Conservation (phyloP, 1,140 invertebrate species). For the Schlechtendalia chinensis region DNA sequence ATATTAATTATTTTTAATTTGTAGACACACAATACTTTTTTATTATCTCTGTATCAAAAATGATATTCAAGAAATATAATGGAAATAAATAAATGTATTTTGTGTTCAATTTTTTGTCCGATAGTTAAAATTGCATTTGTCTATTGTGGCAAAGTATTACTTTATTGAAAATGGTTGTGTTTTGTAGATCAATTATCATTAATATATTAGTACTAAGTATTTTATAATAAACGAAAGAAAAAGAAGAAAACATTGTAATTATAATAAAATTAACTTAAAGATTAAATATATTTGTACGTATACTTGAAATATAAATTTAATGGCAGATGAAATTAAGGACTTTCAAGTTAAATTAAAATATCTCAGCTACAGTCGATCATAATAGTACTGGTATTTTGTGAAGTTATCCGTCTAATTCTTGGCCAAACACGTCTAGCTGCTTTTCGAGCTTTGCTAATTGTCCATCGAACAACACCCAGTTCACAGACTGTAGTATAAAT, state of each 20-base stretch:
- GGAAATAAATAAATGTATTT: constrained; percentile 9
- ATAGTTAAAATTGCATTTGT: neutral
- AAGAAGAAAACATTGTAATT: neutral
- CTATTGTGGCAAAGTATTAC: neutral
- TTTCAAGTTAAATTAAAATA: constrained; percentile 3
- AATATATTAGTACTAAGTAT: neutral
- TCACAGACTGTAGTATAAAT: constrained; percentile 39
- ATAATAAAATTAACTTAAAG: neutral
- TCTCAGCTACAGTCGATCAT: constrained; percentile 45
- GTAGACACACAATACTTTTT: constrained; percentile 13
- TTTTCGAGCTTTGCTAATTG: constrained; percentile 35
- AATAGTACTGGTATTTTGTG: constrained; percentile 45
- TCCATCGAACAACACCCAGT: constrained; percentile 31
- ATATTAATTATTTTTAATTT: neutral
- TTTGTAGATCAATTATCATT: neutral
- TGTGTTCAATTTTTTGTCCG: constrained; percentile 5
- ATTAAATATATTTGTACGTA: neutral
- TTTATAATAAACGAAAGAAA: constrained; percentile 25
- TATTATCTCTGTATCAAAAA: constrained; percentile 2
- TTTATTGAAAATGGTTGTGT: neutral
- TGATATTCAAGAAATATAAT: neutral
- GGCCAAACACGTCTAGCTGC: constrained; percentile 34
- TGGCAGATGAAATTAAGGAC: neutral
- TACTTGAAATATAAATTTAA: neutral
- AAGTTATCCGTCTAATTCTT: constrained; percentile 40